phyloP scores from a whole-genome alignment of 1,140 invertebrate genomes.

The Cydia strobilella region DNA sequence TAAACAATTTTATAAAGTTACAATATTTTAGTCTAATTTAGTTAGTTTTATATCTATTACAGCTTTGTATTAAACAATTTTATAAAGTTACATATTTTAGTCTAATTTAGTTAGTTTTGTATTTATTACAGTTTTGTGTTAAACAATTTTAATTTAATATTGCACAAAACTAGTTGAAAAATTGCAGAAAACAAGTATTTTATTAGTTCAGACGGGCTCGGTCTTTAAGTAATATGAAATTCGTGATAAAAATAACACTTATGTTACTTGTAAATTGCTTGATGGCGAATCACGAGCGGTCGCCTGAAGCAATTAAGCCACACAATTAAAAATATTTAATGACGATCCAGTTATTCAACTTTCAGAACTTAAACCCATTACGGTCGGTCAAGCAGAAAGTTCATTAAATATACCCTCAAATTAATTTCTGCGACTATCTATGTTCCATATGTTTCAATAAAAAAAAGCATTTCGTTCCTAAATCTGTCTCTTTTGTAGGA shows the following conservation, averaged over 20 bases:
- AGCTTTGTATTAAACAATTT: too few species aligned
- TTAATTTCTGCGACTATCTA: neutral
- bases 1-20: too few species aligned
- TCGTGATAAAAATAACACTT: neutral
- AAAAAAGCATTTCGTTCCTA: too few species aligned
- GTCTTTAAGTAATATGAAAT: neutral
- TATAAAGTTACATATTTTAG: too few species aligned
- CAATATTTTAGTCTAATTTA: too few species aligned
- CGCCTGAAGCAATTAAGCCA: neutral
- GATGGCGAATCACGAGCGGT: neutral
- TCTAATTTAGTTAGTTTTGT: too few species aligned
- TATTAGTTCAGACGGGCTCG: neutral
- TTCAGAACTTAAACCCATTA: neutral
- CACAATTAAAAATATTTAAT: constrained; percentile 5
- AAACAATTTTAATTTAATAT: too few species aligned
- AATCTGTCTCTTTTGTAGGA: too few species aligned
- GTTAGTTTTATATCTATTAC: too few species aligned
- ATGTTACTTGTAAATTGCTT: neutral
- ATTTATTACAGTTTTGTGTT: too few species aligned
- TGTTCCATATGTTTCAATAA: too few species aligned
- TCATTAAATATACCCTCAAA: neutral
- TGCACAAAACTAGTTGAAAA: too few species aligned
- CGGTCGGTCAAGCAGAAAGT: neutral
- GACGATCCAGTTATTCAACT: neutral
- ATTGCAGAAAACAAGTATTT: neutral